Conservation (phyloP, 2,797 vertebrate genomes). For the Chiropotes sagulatus region DNA sequence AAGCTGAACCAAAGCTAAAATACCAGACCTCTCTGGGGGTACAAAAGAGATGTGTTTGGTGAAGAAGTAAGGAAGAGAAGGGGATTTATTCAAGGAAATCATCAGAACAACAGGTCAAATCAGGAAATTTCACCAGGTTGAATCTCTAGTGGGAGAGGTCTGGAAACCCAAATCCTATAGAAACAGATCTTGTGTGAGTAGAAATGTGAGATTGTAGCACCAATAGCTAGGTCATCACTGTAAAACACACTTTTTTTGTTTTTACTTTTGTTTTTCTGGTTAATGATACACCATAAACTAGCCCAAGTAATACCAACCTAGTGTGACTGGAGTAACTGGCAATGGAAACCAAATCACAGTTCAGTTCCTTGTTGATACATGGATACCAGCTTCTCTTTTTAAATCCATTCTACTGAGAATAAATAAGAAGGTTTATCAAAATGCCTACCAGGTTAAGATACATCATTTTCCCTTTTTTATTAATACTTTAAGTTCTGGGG, state of each 20-base stretch:
- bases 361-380: background rate
- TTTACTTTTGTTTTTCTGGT: background rate
- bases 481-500: too few relatives aligned
- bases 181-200: background rate
- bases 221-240: background rate
- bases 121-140: background rate
- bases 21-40: background rate
- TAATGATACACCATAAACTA: background rate
- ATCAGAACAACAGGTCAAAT: background rate
- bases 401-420: background rate
- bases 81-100: background rate
- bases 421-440: background rate
- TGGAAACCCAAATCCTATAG: background rate
- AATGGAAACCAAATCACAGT: background rate
- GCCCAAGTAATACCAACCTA: background rate
- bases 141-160: background rate
- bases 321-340: background rate
- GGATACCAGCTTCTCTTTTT: background rate
- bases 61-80: background rate
- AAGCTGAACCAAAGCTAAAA: background rate
- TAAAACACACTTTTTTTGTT: background rate
- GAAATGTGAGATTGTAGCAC: background rate
- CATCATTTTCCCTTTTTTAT: background rate
- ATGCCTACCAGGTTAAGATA: background rate
- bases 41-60: too few relatives aligned